Percentiles rank a stretch among this genome's conserved stretches.
Conservation (phyloP, 2,797 vertebrate species). For the Anguilla megastoma region DNA sequence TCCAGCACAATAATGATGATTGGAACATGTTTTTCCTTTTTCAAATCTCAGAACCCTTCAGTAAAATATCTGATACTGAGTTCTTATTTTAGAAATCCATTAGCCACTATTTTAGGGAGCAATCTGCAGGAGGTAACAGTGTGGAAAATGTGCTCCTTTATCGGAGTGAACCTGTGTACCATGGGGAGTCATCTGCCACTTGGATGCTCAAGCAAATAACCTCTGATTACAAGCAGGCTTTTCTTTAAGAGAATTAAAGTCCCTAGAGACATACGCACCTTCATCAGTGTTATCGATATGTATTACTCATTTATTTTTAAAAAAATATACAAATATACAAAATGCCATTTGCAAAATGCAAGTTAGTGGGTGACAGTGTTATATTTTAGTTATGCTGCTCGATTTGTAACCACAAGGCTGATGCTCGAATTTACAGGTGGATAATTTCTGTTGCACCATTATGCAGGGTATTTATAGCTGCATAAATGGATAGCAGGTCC, state of each 20-base stretch:
- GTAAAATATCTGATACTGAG: conserved; percentile 1
- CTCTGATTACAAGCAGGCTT: conserved; percentile 33
- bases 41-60: not conserved
- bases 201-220: conserved; percentile 40
- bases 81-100: conserved; percentile 33
- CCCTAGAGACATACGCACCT: not conserved
- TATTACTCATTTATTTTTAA: not conserved
- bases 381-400: not conserved
- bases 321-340: not conserved
- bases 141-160: conserved; percentile 32
- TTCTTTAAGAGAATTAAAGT: not conserved
- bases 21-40: not conserved
- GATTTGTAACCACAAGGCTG: not conserved
- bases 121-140: conserved; percentile 30
- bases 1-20: not conserved
- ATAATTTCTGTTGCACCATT: not conserved
- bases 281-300: not conserved
- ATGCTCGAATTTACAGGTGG: not conserved
- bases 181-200: conserved; percentile 47
- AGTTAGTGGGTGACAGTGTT: not conserved
- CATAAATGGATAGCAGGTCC: not conserved
- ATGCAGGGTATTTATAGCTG: not conserved
- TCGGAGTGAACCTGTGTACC: not conserved
- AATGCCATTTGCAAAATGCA: not conserved
- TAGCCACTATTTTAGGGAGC: conserved; percentile 33